Conservation (phyloP, 1,140 invertebrate species). For the Vollenhovia emeryi region DNA sequence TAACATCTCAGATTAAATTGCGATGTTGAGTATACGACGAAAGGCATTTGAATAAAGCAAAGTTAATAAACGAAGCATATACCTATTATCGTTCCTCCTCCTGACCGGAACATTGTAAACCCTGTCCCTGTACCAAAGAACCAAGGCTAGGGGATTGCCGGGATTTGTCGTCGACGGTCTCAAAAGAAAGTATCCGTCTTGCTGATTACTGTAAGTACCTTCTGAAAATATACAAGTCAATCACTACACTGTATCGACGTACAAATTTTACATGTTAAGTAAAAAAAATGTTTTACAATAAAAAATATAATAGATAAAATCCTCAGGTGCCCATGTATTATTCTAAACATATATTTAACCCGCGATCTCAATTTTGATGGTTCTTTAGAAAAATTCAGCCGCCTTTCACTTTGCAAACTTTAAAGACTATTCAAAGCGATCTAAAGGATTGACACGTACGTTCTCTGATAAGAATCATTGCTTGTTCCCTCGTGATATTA, state of each 20-base stretch:
- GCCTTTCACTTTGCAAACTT: background rate
- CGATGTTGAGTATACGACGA: constrained; percentile 17
- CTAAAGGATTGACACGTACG: constrained; percentile 70
- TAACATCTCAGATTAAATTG: constrained; percentile 14
- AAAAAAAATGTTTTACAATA: background rate
- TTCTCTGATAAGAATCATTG: constrained; percentile 79
- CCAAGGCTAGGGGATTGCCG: constrained; percentile 80
- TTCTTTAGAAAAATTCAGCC: background rate
- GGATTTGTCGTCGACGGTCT: constrained; percentile 81
- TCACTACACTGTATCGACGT: background rate
- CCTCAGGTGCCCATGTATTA: background rate
- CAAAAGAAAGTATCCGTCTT: constrained; percentile 82
- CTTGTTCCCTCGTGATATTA: constrained; percentile 81
- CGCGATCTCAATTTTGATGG: background rate
- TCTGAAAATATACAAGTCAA: constrained; percentile 62
- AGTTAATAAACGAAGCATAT: constrained; percentile 30
- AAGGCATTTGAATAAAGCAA: constrained; percentile 3
- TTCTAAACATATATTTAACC: background rate
- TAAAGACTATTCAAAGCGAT: background rate
- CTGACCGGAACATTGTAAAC: constrained; percentile 83
- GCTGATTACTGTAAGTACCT: constrained; percentile 75
- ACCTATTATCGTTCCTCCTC: constrained; percentile 81
- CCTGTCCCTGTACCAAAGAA: constrained; percentile 82
- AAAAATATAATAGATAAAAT: background rate
- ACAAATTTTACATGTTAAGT: background rate